These are phyloP conservation scores for Enteromius anoplus DNA, from an alignment of 2,797 vertebrate genomes.

Conservation along the genomic window DNA sequence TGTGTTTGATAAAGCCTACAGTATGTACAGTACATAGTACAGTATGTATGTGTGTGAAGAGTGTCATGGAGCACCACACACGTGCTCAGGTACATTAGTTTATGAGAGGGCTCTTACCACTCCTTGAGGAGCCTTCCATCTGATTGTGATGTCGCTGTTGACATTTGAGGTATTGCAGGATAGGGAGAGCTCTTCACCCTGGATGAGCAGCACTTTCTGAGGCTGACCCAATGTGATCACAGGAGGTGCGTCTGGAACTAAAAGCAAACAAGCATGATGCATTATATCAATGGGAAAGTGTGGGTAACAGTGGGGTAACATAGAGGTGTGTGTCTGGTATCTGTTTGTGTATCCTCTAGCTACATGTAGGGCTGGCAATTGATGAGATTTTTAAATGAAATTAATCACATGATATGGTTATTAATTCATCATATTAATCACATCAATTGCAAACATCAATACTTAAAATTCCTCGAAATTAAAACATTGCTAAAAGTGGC, in stretches of 20 bases:
- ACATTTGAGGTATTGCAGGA: constrained; percentile 88
- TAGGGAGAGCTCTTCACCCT: constrained; percentile 83
- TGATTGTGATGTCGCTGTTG: constrained; percentile 82
- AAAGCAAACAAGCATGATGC: constrained; percentile 54
- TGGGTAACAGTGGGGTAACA: background rate
- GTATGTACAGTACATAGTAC: background rate
- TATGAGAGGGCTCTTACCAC: constrained; percentile 78
- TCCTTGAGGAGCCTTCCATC: constrained; percentile 79
- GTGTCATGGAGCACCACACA: background rate
- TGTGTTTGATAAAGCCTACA: constrained; percentile 5
- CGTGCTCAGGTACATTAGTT: background rate
- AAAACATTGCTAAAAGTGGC: background rate
- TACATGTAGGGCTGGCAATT: background rate
- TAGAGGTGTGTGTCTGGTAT: background rate
- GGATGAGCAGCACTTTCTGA: constrained; percentile 81
- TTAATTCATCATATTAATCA: background rate
- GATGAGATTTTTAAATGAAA: background rate
- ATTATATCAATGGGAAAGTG: background rate
- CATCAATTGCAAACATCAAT: background rate
- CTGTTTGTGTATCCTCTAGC: background rate
- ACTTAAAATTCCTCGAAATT: background rate
- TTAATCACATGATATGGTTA: background rate
- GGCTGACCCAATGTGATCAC: constrained; percentile 79
- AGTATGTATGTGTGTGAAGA: constrained; percentile 3
- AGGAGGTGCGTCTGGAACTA: constrained; percentile 85